These are phyloP conservation scores for Chrysolophus pictus DNA, from an alignment of 2,797 vertebrate genomes.

Conservation along the genomic window DNA sequence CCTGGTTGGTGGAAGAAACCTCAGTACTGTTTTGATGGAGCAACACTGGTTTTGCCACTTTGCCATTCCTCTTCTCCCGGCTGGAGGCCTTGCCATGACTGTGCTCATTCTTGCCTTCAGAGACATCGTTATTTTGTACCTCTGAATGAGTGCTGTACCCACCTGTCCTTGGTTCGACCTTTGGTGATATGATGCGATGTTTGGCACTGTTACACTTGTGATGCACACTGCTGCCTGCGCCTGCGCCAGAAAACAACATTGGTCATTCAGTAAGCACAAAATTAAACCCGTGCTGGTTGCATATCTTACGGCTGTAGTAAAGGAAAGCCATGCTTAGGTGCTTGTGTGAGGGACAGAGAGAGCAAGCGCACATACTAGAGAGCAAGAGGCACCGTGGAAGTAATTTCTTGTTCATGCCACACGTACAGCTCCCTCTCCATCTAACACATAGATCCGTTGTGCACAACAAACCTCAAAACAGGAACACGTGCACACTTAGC, in stretches of 20 bases:
- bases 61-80: constrained; percentile 96
- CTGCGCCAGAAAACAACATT: constrained; percentile 74
- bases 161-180: constrained; percentile 95
- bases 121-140: constrained; percentile 98
- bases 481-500: rapidly evolving
- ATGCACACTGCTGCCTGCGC: constrained; percentile 97
- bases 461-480: neutral
- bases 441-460: neutral
- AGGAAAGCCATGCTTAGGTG: neutral
- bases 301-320: neutral
- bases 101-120: constrained; percentile 97
- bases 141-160: constrained; percentile 92
- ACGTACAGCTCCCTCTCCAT: neutral
- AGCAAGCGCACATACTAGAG: rapidly evolving
- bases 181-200: constrained; percentile 99
- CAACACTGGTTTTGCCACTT: constrained; percentile 94
- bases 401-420: neutral
- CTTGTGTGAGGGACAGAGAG: rapidly evolving
- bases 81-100: constrained; percentile 83
- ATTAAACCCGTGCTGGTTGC: neutral
- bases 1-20: constrained; percentile 98
- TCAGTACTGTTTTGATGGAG: constrained; percentile 99
- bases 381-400: neutral
- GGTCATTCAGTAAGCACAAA: neutral
- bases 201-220: constrained; percentile 99